A percentile compares a stretch with the other conserved stretches of the same genome.
Conservation (phyloP, 2,113 vertebrate species). For the Odocoileus virginianus region DNA sequence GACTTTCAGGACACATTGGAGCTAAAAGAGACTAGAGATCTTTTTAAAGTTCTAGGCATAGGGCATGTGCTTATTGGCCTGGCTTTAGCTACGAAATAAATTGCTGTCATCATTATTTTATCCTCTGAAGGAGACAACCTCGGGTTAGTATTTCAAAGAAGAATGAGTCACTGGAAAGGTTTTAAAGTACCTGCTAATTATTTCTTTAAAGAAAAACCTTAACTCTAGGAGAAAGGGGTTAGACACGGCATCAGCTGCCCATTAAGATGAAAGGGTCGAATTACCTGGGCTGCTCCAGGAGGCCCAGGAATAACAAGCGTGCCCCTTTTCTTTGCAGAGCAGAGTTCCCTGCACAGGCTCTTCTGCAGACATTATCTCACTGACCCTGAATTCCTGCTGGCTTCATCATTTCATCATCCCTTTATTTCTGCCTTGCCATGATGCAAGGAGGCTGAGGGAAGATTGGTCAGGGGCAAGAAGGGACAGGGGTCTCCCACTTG, state of each 20-base stretch:
- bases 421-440: not conserved
- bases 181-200: slow-evolving; percentile 70
- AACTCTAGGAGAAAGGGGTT: slow-evolving; percentile 58
- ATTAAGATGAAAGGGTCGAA: slow-evolving; percentile 51
- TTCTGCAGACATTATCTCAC: slow-evolving; percentile 36
- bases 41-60: slow-evolving; percentile 40
- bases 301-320: slow-evolving; percentile 37
- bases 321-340: slow-evolving; percentile 9
- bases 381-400: not conserved
- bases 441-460: not conserved
- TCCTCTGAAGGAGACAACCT: slow-evolving; percentile 68
- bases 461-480: not conserved
- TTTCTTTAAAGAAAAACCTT: slow-evolving; percentile 73
- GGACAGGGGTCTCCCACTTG: not conserved
- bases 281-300: slow-evolving; percentile 31
- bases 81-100: slow-evolving; percentile 63
- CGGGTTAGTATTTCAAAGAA: slow-evolving; percentile 73
- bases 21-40: not conserved
- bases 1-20: slow-evolving; percentile 9
- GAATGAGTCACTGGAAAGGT: slow-evolving; percentile 66
- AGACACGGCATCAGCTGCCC: slow-evolving; percentile 15
- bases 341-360: not conserved
- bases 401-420: not conserved
- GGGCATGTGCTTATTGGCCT: slow-evolving; percentile 57
- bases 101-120: slow-evolving; percentile 70